phyloP scores from a whole-genome alignment of 2,797 vertebrate species.

The Carapus acus region DNA sequence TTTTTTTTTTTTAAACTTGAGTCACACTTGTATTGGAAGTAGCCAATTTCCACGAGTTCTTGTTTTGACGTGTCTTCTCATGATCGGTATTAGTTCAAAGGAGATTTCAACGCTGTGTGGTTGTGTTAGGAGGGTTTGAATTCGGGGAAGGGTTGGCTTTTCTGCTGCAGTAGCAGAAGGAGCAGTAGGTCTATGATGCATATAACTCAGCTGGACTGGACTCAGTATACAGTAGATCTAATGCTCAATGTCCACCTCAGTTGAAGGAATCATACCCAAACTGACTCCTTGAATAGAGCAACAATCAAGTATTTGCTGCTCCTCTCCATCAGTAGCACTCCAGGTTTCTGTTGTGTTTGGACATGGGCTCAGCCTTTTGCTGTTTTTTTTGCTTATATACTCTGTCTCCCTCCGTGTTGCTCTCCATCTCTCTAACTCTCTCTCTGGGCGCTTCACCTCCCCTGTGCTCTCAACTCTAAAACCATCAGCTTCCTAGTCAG shows the following conservation, averaged over 20 bases:
- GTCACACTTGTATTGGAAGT: constrained; percentile 21
- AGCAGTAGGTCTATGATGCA: constrained; percentile 21
- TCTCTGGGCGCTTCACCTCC: constrained; percentile 29
- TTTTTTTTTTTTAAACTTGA: too few relatives aligned
- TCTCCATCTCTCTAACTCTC: constrained; percentile 45
- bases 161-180: constrained; percentile 18
- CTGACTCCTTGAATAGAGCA: constrained; percentile 35
- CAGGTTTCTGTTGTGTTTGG: constrained; percentile 50
- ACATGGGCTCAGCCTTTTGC: constrained; percentile 20
- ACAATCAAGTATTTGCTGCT: constrained; percentile 45
- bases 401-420: constrained; percentile 24
- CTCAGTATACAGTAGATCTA: constrained; percentile 14
- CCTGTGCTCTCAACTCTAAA: constrained; percentile 47
- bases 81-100: constrained; percentile 35
- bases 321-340: constrained; percentile 32
- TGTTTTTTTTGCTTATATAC: constrained; percentile 47
- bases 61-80: constrained; percentile 48
- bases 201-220: constrained; percentile 14
- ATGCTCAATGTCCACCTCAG: constrained; percentile 25
- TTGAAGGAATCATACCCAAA: constrained; percentile 19
- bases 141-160: constrained; percentile 15
- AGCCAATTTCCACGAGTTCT: constrained; percentile 45
- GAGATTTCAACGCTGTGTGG: constrained; percentile 9
- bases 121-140: constrained; percentile 28
- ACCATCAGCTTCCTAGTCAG: constrained; percentile 49